A percentile compares a stretch with the other conserved stretches of the same genome.
These are phyloP conservation scores for Meteorus cinctellus DNA, from an alignment of 2,888 invertebrate species.

Conservation along the genomic window DNA sequence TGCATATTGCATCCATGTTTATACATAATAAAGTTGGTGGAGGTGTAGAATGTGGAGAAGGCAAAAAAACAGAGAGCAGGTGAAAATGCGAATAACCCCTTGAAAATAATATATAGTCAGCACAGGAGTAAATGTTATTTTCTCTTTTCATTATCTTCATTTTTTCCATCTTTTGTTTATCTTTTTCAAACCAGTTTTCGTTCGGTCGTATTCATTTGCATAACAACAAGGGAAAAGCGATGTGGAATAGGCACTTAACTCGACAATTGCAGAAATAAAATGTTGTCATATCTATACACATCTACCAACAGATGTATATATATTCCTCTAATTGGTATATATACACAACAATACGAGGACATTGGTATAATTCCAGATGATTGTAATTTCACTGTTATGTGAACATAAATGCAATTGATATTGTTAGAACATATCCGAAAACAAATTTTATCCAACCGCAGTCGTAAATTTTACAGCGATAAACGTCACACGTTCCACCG, in stretches of 20 bases:
- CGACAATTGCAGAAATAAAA: slow-evolving; percentile 20
- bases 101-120: not conserved
- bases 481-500: slow-evolving; percentile 14
- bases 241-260: slow-evolving; percentile 26
- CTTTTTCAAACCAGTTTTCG: not conserved
- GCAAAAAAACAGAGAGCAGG: not conserved
- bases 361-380: slow-evolving; percentile 30
- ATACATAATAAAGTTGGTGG: not conserved
- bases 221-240: slow-evolving; percentile 15
- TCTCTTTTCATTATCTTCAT: not conserved
- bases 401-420: slow-evolving; percentile 32
- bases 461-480: slow-evolving; percentile 26
- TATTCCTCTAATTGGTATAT: not conserved
- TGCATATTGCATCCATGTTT: not conserved
- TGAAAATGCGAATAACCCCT: not conserved
- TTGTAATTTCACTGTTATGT: slow-evolving; percentile 27
- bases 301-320: slow-evolving; percentile 6
- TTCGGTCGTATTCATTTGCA: slow-evolving; percentile 10
- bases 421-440: slow-evolving; percentile 34
- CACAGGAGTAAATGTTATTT: not conserved
- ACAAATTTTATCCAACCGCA: slow-evolving; percentile 27
- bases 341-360: slow-evolving; percentile 11
- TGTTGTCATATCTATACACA: not conserved
- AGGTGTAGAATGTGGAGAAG: not conserved
- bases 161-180: not conserved